Base-by-base conservation (phyloP, 2,888 invertebrate genomes). In the Melanchra persicariae region DNA sequence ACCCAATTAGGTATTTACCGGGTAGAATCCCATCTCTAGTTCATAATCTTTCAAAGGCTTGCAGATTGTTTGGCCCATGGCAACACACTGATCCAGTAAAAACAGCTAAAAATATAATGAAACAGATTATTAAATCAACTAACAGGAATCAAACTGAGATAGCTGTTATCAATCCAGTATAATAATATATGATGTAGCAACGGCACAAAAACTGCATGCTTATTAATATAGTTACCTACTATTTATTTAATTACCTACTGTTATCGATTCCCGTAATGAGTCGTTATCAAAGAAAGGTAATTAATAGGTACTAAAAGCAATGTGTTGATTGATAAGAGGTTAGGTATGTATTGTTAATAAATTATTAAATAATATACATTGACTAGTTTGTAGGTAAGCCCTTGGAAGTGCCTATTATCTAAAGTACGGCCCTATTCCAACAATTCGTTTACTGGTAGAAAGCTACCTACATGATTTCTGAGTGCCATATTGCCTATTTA, bases 261-360 rank as follows among this genome's bases (percentile, higher is more conserved):
- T 59, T 65, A 74, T 63, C 57, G 34, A 60, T 60, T 57, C 26
- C 45, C n/a, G 26, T 69, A 69, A 70, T 73, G 47, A 75, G 34
- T 24, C 9, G 47, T 72, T 82, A 82, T 81, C 79, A 58, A 40
- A 54, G 47, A 70, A 79, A 79, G 63, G 70, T 71, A 54, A 75
- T 80, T 75, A 63, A 62, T 70, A 4, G 6, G 30, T 6, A 58
- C 19, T 17, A 9, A 26, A 62, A 63, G 72, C 15, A 61, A 68
- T 67, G 34, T 26, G 19, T 22, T 40, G 60, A 40, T 40, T 15
- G 40, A 40, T 40, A 40, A 15, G 40, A 40, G 34, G 34, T 34
- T 34, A n/a, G 8, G 40, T 40, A 17, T 40, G 15, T 15, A 40
- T 40, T 40, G 40, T 17, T 40, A 40, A 40, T 40, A 5, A 40